Evolutionary conservation across 1,140 invertebrate genomes (phyloP), one percentile per base, ranked within the genome.

Genomic region (Pectinophora gossypiella): DNA sequence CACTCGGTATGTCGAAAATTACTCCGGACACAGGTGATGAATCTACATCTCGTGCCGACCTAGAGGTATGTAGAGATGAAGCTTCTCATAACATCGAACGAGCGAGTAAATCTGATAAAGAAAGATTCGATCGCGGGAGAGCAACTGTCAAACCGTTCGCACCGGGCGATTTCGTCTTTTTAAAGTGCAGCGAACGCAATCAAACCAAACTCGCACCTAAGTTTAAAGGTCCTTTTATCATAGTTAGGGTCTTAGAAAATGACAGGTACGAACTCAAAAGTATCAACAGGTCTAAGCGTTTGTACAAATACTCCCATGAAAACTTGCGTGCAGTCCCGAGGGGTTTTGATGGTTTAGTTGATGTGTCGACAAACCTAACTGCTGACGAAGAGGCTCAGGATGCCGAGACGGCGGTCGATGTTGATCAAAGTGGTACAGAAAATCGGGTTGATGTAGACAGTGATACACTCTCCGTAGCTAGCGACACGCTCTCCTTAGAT

Each of bases 361-460:
- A 43, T 16, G 18, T 43, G 1, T 3, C 6, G n/a, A 3, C 5
- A 15, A 43, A 18, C 10, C 10, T 43, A 10, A 15, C 3, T 9
- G 15, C 3, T 18, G 18, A 19, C 19, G 13, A 43, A 18, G 40
- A 43, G 40, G n/a, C n/a, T n/a, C n/a, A n/a, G n/a, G n/a, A n/a
- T n/a, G 40, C 40, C 40, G 40, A 43, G 40, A 19, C 42, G 42
- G 42, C 42, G 42, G 19, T 44, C 3, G 9, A 44, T 19, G 19
- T 15, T 5, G 42, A 44, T 1, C 19, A 44, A 27, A 27, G 5
- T 27, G 23, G 12, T 27, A 5, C 5, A 20, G 12, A 4, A 44
- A 12, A 7, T 12, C 42, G 3, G 16, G 18, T 5, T 19, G 42
- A 44, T 44, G 12, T 5, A 5, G 42, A 20, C 19, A 44, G 42